Evolutionary conservation across 2,113 vertebrate genomes (phyloP).

Genomic region (Papio anubis): DNA sequence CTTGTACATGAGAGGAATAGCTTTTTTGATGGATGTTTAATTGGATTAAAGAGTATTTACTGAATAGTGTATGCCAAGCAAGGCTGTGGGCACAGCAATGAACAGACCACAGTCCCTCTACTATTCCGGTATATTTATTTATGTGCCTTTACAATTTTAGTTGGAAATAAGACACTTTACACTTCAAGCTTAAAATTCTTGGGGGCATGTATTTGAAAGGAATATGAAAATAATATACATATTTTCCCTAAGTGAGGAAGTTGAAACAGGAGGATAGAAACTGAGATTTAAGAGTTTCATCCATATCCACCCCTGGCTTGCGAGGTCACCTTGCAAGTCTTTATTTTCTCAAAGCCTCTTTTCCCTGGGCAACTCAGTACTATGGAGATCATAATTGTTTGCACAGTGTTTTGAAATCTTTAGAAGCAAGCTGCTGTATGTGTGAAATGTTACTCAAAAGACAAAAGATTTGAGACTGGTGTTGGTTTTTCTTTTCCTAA

Average conservation of each 20-base stretch:
- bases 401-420: slow-evolving; percentile 36
- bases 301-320: neutral
- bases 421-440: neutral
- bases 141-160: neutral
- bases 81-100: neutral
- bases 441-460: slow-evolving; percentile 21
- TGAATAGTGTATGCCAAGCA: neutral
- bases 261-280: neutral
- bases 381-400: neutral
- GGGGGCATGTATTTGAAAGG: neutral
- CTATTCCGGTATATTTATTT: slow-evolving; percentile 12
- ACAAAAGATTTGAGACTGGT: slow-evolving; percentile 25
- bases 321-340: neutral
- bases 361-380: neutral
- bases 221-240: neutral
- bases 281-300: neutral
- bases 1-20: neutral
- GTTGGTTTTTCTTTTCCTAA: slow-evolving; percentile 34
- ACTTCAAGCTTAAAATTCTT: slow-evolving; percentile 30
- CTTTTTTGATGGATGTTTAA: neutral
- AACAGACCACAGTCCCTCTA: neutral
- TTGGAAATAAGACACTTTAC: neutral
- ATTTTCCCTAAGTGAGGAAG: neutral
- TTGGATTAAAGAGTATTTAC: slow-evolving; percentile 3
- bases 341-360: neutral